phyloP scores from a whole-genome alignment of 1,140 invertebrate species.

The Rhizoglyphus robini region DNA sequence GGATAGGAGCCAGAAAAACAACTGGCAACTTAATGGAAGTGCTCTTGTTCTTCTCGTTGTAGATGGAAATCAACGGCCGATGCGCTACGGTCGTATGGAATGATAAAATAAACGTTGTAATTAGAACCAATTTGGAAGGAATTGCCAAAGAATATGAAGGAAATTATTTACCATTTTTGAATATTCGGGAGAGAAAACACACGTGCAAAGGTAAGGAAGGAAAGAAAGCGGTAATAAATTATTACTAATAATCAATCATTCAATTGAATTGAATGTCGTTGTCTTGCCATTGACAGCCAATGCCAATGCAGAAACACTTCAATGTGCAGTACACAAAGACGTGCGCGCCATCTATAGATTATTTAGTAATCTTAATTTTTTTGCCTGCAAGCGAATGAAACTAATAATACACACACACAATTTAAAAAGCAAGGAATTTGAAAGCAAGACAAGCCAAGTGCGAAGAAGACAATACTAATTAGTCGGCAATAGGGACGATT shows the following conservation, averaged over 20 bases:
- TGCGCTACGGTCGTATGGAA: constrained; percentile 16
- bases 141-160: no score
- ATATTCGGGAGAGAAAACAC: background rate
- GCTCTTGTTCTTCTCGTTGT: constrained; percentile 80
- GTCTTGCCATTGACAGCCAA: background rate
- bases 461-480: background rate
- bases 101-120: no score
- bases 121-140: no score
- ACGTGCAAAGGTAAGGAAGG: background rate
- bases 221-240: background rate
- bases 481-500: background rate
- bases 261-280: no score
- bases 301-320: background rate
- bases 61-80: constrained; percentile 79
- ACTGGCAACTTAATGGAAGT: constrained; percentile 68
- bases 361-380: no score
- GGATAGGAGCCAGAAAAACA: constrained; percentile 91
- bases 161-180: background rate
- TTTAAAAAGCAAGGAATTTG: background rate
- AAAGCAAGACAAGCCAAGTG: background rate
- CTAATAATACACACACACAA: background rate
- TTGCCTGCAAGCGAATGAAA: no score
- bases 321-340: background rate
- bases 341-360: background rate
- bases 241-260: no score